phyloP scores from a whole-genome alignment of 1,140 invertebrate genomes.

The Dendroctonus ponderosae region DNA sequence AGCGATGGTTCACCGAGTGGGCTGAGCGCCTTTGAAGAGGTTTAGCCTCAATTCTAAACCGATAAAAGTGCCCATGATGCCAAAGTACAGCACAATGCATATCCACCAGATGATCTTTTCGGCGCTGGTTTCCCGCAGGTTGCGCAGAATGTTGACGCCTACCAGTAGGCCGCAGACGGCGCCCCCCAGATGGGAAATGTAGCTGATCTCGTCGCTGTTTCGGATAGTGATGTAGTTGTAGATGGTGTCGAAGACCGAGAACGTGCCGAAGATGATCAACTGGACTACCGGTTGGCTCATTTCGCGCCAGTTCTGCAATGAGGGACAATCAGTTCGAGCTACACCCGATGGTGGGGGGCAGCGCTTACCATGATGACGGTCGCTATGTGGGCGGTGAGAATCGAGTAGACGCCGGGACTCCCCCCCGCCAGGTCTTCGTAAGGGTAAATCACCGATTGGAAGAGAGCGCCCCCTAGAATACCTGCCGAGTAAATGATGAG shows the following conservation, averaged over 20 bases:
- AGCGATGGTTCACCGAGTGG: too few species aligned
- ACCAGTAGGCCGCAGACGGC: constrained; percentile 80
- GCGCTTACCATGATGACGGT: constrained; percentile 85
- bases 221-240: constrained; percentile 65
- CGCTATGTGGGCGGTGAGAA: constrained; percentile 94
- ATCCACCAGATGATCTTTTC: constrained; percentile 81
- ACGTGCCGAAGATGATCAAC: constrained; percentile 71
- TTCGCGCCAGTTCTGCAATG: constrained; percentile 81
- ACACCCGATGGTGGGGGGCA: neutral
- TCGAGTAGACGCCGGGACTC: constrained; percentile 92
- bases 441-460: constrained; percentile 86
- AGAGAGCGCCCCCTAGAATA: constrained; percentile 78
- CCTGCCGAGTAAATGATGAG: constrained; percentile 76
- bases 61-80: constrained; percentile 63
- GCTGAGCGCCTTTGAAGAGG: neutral
- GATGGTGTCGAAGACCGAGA: constrained; percentile 69
- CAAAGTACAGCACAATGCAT: constrained; percentile 65
- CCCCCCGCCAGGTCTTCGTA: constrained; percentile 85
- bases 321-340: neutral
- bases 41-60: constrained; percentile 27
- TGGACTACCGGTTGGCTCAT: constrained; percentile 87
- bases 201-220: constrained; percentile 70
- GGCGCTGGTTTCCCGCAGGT: constrained; percentile 81
- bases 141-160: constrained; percentile 85
- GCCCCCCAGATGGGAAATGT: constrained; percentile 86